Evolutionary conservation across 2,888 invertebrate species (phyloP).

Genomic region (Agonopterix subpropinquella): DNA sequence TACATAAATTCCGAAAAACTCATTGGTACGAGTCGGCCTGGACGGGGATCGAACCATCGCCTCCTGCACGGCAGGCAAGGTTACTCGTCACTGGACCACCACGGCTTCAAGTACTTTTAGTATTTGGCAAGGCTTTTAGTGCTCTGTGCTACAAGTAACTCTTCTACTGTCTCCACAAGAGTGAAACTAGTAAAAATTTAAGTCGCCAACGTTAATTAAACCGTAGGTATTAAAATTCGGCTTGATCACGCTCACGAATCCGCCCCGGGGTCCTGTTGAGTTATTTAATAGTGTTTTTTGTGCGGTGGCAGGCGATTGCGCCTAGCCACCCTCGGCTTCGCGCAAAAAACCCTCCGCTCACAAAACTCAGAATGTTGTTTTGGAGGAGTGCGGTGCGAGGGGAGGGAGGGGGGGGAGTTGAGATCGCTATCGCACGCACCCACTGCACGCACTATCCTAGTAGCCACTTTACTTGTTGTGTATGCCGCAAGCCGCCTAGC

Average conservation of each 20-base stretch:
- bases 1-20: no score
- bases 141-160: no score
- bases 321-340: slow-evolving; percentile 69
- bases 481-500: slow-evolving; percentile 33
- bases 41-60: no score
- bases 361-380: slow-evolving; percentile 70
- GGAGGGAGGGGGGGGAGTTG: slow-evolving; percentile 42
- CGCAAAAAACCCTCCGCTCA: slow-evolving; percentile 73
- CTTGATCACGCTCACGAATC: slow-evolving; percentile 67
- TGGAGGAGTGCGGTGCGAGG: slow-evolving; percentile 42
- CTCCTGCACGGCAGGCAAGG: no score
- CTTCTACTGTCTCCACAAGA: no score
- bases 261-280: slow-evolving; percentile 66
- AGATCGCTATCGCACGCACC: slow-evolving; percentile 76
- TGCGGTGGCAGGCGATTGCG: slow-evolving; percentile 67
- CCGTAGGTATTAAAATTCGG: slow-evolving; percentile 52
- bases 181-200: slow-evolving; percentile 18
- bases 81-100: no score
- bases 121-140: no score
- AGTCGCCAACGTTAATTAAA: slow-evolving; percentile 67
- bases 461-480: slow-evolving; percentile 66
- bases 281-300: slow-evolving; percentile 74
- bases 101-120: no score
- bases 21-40: no score
- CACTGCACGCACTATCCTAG: slow-evolving; percentile 72